A percentile compares a stretch with the other conserved stretches of the same genome.
Conservation (phyloP, 2,888 invertebrate species). For the Chymomyza procnemis region DNA sequence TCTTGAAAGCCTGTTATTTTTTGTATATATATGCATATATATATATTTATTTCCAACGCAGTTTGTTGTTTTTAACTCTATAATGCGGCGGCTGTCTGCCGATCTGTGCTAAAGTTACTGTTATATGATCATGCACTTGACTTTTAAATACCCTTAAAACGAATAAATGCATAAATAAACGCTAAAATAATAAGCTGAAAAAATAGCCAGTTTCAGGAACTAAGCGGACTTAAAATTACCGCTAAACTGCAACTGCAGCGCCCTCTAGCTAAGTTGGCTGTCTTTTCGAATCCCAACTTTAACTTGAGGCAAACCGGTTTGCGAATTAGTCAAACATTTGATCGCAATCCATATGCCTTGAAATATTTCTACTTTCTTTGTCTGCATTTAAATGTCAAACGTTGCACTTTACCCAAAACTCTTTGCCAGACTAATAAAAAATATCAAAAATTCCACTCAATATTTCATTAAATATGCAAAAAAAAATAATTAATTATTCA, state of each 20-base stretch:
- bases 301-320: no score
- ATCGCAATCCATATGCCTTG: background rate
- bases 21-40: conserved; percentile 26
- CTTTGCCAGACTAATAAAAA: background rate
- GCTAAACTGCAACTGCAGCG: background rate
- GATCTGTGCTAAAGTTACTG: background rate
- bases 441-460: background rate
- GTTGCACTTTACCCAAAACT: background rate
- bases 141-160: background rate
- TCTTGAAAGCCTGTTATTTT: conserved; percentile 48
- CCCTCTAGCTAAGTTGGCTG: no score
- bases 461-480: background rate
- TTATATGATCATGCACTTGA: conserved; percentile 12
- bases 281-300: no score
- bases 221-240: background rate
- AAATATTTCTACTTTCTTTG: background rate
- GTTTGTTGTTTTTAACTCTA: conserved; percentile 3
- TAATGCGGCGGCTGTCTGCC: background rate
- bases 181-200: background rate
- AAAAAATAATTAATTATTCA: background rate
- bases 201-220: background rate
- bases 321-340: background rate
- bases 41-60: conserved; percentile 4
- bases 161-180: background rate
- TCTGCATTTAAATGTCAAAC: background rate